A percentile compares a stretch with the other conserved stretches of the same genome.
phyloP scores from a whole-genome alignment of 2,797 vertebrate genomes.

The Rallus crepitans region DNA sequence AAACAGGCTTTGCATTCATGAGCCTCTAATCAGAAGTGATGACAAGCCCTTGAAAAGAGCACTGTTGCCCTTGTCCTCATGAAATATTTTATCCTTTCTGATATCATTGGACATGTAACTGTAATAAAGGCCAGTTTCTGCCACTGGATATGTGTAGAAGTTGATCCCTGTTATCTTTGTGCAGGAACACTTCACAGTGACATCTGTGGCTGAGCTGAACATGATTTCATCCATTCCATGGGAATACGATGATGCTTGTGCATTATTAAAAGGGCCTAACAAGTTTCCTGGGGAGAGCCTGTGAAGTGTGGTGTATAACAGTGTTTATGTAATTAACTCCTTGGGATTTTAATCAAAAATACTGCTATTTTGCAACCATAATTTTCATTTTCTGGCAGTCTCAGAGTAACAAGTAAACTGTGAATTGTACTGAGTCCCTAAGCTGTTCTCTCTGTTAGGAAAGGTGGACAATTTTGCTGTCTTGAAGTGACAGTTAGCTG shows the following conservation, averaged over 20 bases:
- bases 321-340: slow-evolving; percentile 3
- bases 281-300: background rate
- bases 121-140: background rate
- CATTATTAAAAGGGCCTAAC: slow-evolving; percentile 13
- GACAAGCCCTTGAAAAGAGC: background rate
- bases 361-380: background rate
- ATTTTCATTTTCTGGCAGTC: slow-evolving; percentile 3
- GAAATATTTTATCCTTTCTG: slow-evolving; percentile 21
- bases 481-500: background rate
- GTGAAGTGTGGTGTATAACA: background rate
- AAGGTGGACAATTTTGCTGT: background rate
- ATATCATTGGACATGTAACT: background rate
- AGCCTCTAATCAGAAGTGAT: background rate
- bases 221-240: background rate
- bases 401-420: background rate
- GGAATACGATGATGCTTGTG: background rate
- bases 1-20: background rate
- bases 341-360: slow-evolving; percentile 35
- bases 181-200: background rate
- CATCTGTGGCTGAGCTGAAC: background rate
- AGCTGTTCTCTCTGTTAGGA: background rate
- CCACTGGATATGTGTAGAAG: background rate
- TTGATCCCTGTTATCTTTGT: background rate
- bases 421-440: background rate
- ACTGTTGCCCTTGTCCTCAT: slow-evolving; percentile 3